These are phyloP conservation scores for Acanthosoma haemorrhoidale DNA, from an alignment of 2,888 invertebrate genomes.

Conservation along the genomic window DNA sequence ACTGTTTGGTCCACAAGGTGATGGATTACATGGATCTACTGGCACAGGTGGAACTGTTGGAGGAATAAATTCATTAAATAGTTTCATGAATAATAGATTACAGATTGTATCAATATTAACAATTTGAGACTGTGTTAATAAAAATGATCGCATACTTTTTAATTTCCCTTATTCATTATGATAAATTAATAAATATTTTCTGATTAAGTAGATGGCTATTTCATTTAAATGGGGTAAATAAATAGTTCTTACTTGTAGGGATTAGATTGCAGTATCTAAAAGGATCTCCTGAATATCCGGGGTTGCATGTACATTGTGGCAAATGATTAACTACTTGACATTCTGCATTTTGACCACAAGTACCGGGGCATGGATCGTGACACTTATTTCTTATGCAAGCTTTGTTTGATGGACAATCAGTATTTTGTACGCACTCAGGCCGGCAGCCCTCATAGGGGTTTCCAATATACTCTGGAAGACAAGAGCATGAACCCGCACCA, in stretches of 20 bases:
- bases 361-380: constrained; percentile 62
- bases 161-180: too few relatives aligned
- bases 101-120: too few relatives aligned
- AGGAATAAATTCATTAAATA: too few relatives aligned
- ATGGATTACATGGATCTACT: constrained; percentile 62
- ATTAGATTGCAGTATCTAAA: constrained; percentile 57
- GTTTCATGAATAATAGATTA: too few relatives aligned
- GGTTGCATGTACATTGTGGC: constrained; percentile 58
- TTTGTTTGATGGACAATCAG: constrained; percentile 58
- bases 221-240: too few relatives aligned
- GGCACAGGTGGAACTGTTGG: constrained; percentile 40
- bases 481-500: constrained; percentile 66
- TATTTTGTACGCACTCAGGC: constrained; percentile 59
- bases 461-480: constrained; percentile 64
- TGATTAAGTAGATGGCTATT: too few relatives aligned
- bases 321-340: constrained; percentile 62
- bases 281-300: constrained; percentile 62
- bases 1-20: constrained; percentile 79
- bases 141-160: too few relatives aligned
- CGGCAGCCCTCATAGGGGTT: constrained; percentile 66
- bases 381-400: constrained; percentile 64
- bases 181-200: too few relatives aligned
- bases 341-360: constrained; percentile 62
- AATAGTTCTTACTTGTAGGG: constrained; percentile 48
- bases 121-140: too few relatives aligned